A percentile compares a stretch with the other conserved stretches of the same genome.
phyloP scores from a whole-genome alignment of 2,113 vertebrate species.

The Odocoileus hemionus region DNA sequence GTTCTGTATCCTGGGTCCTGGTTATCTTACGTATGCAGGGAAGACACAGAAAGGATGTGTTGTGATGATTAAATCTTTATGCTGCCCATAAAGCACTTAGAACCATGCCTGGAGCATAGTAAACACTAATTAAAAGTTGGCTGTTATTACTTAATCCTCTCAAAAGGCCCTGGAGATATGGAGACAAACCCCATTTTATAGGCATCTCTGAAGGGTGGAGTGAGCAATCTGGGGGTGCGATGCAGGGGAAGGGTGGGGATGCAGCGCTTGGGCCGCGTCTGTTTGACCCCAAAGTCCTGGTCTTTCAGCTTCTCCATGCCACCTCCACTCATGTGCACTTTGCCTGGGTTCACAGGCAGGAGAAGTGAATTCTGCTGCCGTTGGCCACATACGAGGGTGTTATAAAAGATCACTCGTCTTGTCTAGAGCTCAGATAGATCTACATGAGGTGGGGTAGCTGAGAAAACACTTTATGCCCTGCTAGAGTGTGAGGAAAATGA shows the following conservation, averaged over 20 bases:
- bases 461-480: not conserved
- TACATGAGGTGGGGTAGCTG: not conserved
- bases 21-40: not conserved
- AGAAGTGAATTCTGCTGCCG: not conserved
- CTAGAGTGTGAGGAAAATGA: not conserved
- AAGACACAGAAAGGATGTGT: not conserved
- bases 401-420: not conserved
- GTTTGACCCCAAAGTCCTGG: not conserved
- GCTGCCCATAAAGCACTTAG: not conserved
- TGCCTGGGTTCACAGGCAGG: not conserved
- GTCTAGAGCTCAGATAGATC: not conserved
- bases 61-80: not conserved
- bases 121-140: constrained; percentile 46
- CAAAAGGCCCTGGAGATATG: not conserved
- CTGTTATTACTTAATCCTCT: constrained; percentile 28
- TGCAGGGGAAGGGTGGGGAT: not conserved
- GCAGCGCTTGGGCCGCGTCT: not conserved
- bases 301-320: not conserved
- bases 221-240: not conserved
- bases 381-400: accelerated
- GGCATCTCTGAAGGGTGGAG: not conserved
- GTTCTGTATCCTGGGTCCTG: not conserved
- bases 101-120: not conserved
- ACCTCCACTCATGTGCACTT: accelerated
- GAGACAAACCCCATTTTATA: not conserved